These are phyloP conservation scores for Parnassius mnemosyne DNA, from an alignment of 2,888 invertebrate species.

Conservation along the genomic window DNA sequence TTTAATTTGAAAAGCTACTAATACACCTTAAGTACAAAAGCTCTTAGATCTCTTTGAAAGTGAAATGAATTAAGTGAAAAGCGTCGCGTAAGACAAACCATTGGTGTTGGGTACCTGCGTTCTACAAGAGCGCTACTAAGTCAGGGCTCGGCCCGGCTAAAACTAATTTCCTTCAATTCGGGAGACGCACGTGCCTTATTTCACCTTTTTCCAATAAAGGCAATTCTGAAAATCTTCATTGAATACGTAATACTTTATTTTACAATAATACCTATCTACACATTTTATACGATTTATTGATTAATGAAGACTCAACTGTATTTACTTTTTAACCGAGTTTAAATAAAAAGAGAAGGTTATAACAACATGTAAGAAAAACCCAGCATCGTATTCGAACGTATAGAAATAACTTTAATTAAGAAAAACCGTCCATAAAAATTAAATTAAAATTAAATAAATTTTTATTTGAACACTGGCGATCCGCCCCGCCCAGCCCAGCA, in stretches of 20 bases:
- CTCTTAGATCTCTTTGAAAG: conserved; percentile 18
- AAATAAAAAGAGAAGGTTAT: too few species aligned
- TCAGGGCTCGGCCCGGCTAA: conserved; percentile 18
- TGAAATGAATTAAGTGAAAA: conserved; percentile 31
- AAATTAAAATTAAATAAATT: too few species aligned
- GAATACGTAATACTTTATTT: conserved; percentile 11
- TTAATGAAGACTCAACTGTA: too few species aligned
- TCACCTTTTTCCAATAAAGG: conserved; percentile 1
- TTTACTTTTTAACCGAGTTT: background rate
- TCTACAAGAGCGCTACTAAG: background rate
- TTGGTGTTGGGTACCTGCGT: background rate
- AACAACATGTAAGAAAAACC: too few species aligned
- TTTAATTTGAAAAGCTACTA: background rate
- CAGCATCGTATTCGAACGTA: too few species aligned
- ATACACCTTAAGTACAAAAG: conserved; percentile 2
- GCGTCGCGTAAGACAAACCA: conserved; percentile 30
- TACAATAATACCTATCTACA: background rate
- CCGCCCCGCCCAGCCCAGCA: too few species aligned
- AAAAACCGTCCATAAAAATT: too few species aligned
- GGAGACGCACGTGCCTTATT: conserved; percentile 30
- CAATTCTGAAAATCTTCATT: conserved; percentile 6
- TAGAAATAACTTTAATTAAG: too few species aligned
- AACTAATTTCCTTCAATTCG: conserved; percentile 29
- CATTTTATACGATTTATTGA: too few species aligned
- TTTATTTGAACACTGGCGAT: too few species aligned